Evolutionary conservation across 2,797 vertebrate species (phyloP), one percentile per base, ranked within the genome.

Genomic region (Trachurus trachurus): DNA sequence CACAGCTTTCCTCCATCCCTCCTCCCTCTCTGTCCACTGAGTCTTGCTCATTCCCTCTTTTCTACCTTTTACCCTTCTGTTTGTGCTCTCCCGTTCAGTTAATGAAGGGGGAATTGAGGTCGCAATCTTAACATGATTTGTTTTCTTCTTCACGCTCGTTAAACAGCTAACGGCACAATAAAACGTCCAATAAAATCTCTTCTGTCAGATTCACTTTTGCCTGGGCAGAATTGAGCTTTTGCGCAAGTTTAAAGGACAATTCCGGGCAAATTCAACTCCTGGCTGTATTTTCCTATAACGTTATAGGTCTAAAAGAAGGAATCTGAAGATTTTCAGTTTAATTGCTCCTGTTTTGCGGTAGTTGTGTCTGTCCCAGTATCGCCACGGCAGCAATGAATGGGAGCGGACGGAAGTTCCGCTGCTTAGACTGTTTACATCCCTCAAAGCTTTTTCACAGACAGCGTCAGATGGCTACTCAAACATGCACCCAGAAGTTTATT

Each of bases 61-160:
- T 59, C 12, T 71, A 5, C 22, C 4, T 66, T 57, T 62, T 31
- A 42, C 52, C 42, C 40, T 79, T 74, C 68, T 2, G 0, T 60
- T 62, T 60, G 40, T 22, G 29, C 76, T 73, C 54, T 69, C 76
- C 76, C 53, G 0, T 66, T 75, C 65, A 64, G 1, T 78, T 84
- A 82, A 90, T 54, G 44, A 76, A n/a, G 26, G 29, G n/a, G 56
- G 60, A 81, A 77, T 64, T 67, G 53, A 85, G 72, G 68, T 82
- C 73, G 66, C 47, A 21, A n/a, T 74, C 68, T 60, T 52, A 47
- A 65, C 42, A 26, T 67, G 45, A 76, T 50, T 79, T 74, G 9
- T 88, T 72, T 83, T 61, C 49, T 26, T 67, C 68, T n/a, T 82
- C 21, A 4, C 52, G 70, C 57, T 45, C 34, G 12, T 80, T 86